Evolutionary conservation across 2,888 invertebrate species (phyloP).

Genomic region (Lasioglossum pauxillum): DNA sequence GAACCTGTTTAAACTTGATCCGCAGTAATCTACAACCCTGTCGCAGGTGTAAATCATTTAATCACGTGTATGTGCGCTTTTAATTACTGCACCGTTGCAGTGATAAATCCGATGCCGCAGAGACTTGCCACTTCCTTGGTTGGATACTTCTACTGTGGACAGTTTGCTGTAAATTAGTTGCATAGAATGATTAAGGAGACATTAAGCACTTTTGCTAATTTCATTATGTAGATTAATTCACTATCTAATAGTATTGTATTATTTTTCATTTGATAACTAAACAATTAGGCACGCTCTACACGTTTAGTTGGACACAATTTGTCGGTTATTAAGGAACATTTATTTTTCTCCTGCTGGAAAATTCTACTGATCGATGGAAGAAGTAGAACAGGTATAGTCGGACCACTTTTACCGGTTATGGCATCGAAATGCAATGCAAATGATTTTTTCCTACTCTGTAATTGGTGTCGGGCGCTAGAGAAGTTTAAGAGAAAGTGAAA

Average conservation of each 20-base stretch:
- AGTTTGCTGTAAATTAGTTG: not conserved
- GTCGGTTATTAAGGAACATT: not conserved
- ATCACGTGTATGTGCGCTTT: not conserved
- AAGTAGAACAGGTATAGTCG: constrained; percentile 24
- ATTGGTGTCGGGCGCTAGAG: not conserved
- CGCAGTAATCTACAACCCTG: not conserved
- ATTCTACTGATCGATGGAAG: not conserved
- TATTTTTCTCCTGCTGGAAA: constrained; percentile 2
- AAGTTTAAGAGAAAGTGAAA: constrained; percentile 52
- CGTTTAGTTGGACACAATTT: not conserved
- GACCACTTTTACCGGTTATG: constrained; percentile 39
- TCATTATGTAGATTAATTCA: too few relatives aligned
- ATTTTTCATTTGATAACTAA: too few relatives aligned
- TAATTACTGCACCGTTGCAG: not conserved
- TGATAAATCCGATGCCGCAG: not conserved
- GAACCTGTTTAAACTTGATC: constrained; percentile 5
- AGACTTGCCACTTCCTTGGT: not conserved
- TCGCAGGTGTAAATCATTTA: not conserved
- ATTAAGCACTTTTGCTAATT: too few relatives aligned
- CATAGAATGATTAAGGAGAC: too few relatives aligned
- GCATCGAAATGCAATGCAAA: constrained; percentile 36
- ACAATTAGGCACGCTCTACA: not conserved
- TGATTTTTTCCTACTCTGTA: constrained; percentile 22
- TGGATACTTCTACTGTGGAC: not conserved
- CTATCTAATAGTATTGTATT: too few relatives aligned